Evolutionary conservation across 2,888 invertebrate genomes (phyloP).

Genomic region (Augiades crinisus): DNA sequence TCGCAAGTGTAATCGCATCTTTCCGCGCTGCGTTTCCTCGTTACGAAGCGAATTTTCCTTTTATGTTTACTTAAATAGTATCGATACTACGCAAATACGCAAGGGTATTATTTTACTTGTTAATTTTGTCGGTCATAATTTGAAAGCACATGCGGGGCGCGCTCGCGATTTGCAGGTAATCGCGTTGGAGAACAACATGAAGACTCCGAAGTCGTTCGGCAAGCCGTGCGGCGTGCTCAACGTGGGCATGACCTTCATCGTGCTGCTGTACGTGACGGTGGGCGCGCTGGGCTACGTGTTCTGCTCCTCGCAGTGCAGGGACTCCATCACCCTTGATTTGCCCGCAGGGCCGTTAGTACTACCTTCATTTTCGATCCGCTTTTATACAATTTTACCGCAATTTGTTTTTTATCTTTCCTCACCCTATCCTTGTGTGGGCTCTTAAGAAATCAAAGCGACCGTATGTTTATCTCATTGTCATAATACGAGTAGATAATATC

Average conservation of each 20-base stretch:
- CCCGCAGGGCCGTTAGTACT: slow-evolving; percentile 71
- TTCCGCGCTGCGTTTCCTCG: background rate
- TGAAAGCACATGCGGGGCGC: background rate
- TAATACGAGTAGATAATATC: no score
- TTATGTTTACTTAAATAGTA: background rate
- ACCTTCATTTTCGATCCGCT: background rate
- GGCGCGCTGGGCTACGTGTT: slow-evolving; percentile 93
- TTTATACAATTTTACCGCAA: background rate
- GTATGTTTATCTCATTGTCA: background rate
- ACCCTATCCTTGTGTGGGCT: no score
- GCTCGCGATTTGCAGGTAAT: slow-evolving; percentile 84
- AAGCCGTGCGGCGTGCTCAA: slow-evolving; percentile 90
- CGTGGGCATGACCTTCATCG: slow-evolving; percentile 89
- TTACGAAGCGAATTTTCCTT: background rate
- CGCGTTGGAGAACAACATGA: slow-evolving; percentile 95
- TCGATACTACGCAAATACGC: no score
- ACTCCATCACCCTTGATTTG: slow-evolving; percentile 92
- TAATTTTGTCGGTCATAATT: no score
- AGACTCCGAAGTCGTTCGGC: slow-evolving; percentile 89
- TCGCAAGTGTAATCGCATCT: background rate
- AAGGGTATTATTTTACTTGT: no score
- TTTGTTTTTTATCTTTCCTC: no score
- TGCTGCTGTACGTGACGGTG: slow-evolving; percentile 87
- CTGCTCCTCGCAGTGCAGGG: slow-evolving; percentile 85
- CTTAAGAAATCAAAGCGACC: background rate